Conservation (phyloP, 2,113 vertebrate genomes). For the Danio rerio region GRCz12tu NC_133183.1:30004501-30005000, state of each 20-base stretch:
- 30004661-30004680: conserved; percentile 34
- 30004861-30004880: neutral
- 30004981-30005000: neutral
- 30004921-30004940: conserved; percentile 38
- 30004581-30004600: neutral
- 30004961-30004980: conserved; percentile 19
- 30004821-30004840: neutral
- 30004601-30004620: neutral
- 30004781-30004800: neutral
- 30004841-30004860: neutral
- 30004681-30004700: conserved; percentile 55
- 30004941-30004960: conserved; percentile 49
- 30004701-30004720: neutral
- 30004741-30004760: neutral
- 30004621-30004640: conserved; percentile 39
- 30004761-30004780: neutral
- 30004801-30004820: neutral
- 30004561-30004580: neutral
- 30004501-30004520: conserved; percentile 54
- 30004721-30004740: neutral
- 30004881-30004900: neutral
- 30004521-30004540: conserved; percentile 14
- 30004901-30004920: neutral
- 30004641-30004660: conserved; percentile 32
- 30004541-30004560: neutral